These are phyloP conservation scores for Nymphalis urticae DNA, from an alignment of 2,888 invertebrate genomes.

Conservation along the genomic window DNA sequence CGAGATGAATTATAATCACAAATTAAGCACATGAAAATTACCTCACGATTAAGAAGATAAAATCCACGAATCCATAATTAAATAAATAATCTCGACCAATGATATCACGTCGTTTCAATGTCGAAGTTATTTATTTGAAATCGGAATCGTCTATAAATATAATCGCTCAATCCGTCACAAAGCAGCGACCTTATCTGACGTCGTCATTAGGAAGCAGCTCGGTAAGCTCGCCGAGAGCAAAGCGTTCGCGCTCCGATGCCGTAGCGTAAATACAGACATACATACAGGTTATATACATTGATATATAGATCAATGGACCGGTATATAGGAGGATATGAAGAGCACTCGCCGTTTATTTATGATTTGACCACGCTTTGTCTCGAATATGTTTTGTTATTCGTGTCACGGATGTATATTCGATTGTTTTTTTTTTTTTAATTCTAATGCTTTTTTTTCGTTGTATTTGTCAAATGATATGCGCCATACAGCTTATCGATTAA, in stretches of 20 bases:
- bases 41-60: no score
- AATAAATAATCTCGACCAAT: no score
- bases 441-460: not conserved
- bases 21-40: no score
- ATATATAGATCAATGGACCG: slow-evolving; percentile 27
- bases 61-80: no score
- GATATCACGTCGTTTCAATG: no score
- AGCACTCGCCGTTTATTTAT: slow-evolving; percentile 27
- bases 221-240: slow-evolving; percentile 63
- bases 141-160: not conserved
- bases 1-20: no score
- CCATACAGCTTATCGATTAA: not conserved
- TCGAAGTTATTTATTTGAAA: no score
- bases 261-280: slow-evolving; percentile 34
- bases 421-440: not conserved
- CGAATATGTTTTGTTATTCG: slow-evolving; percentile 1
- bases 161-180: slow-evolving; percentile 37
- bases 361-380: slow-evolving; percentile 28
- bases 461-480: not conserved
- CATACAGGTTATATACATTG: slow-evolving; percentile 19
- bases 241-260: slow-evolving; percentile 57
- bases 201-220: slow-evolving; percentile 68
- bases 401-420: not conserved
- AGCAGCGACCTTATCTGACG: slow-evolving; percentile 42
- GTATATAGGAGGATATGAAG: slow-evolving; percentile 21